These are phyloP conservation scores for Conus canariensis DNA, from an alignment of 2,888 invertebrate genomes.

Conservation along the genomic window DNA sequence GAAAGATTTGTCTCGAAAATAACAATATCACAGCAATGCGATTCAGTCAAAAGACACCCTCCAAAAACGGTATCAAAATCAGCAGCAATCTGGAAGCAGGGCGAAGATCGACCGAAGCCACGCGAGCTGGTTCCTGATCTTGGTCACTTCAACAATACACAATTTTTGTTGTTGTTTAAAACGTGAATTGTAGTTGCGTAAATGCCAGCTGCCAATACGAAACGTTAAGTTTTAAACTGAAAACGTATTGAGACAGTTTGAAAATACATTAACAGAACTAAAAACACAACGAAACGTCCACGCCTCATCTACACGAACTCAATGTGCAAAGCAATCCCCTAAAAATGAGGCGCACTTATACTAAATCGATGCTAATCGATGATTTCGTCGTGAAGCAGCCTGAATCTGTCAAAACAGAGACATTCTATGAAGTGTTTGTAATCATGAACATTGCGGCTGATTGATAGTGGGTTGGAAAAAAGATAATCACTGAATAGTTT, in stretches of 20 bases:
- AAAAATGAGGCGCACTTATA: constrained; percentile 51
- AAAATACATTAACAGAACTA: constrained; percentile 46
- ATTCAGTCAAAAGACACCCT: constrained; percentile 32
- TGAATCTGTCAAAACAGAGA: constrained; percentile 21
- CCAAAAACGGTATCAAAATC: constrained; percentile 41
- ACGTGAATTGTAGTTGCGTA: constrained; percentile 33
- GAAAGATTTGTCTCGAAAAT: constrained; percentile 16
- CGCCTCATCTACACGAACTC: constrained; percentile 48
- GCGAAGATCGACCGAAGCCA: constrained; percentile 45
- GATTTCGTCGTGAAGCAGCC: constrained; percentile 37
- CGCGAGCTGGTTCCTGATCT: constrained; percentile 21
- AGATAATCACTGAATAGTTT: background rate
- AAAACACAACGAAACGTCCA: constrained; percentile 50
- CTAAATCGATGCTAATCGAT: constrained; percentile 46
- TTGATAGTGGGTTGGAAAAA: background rate
- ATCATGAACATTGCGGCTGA: background rate
- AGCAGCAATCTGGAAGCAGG: constrained; percentile 48
- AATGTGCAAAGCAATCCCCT: constrained; percentile 46
- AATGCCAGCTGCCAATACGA: constrained; percentile 38
- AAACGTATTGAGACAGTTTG: constrained; percentile 40
- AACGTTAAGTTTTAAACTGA: constrained; percentile 28
- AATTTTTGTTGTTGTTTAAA: background rate
- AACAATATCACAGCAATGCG: constrained; percentile 44
- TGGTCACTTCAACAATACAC: background rate
- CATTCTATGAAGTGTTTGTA: background rate